A percentile compares a stretch with the other conserved stretches of the same genome.
Conservation (phyloP, 2,113 vertebrate species). For the Tetrax tetrax region DNA sequence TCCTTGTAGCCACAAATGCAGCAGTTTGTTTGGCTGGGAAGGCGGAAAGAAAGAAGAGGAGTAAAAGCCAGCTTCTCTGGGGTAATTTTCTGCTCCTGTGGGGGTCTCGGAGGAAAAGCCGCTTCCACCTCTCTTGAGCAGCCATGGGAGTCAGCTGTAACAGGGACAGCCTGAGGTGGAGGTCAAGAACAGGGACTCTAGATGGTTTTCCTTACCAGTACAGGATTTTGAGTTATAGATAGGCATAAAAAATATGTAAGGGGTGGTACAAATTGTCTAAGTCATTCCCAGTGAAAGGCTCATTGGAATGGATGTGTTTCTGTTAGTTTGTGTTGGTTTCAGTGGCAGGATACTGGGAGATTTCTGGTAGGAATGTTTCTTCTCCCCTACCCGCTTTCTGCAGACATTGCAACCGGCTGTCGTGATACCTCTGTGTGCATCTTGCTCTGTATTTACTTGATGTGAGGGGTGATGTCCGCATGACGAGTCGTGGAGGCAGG, state of each 20-base stretch:
- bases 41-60: neutral
- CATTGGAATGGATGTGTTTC: neutral
- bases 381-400: neutral
- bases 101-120: neutral
- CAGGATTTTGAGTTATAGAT: neutral
- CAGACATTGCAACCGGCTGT: neutral
- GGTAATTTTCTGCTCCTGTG: neutral
- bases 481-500: neutral
- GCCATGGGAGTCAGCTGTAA: accelerated
- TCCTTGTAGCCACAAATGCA: neutral
- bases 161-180: neutral
- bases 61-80: neutral
- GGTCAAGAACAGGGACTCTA: neutral
- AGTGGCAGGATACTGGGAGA: neutral
- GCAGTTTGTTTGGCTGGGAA: neutral
- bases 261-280: neutral
- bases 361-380: neutral
- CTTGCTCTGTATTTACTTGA: neutral
- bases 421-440: neutral
- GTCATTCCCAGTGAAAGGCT: neutral
- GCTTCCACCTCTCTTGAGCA: neutral
- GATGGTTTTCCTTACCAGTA: neutral
- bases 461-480: accelerated
- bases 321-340: neutral
- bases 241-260: neutral